These are phyloP conservation scores for Emydoidea blandingii DNA, from an alignment of 2,797 vertebrate species.

Conservation along the genomic window DNA sequence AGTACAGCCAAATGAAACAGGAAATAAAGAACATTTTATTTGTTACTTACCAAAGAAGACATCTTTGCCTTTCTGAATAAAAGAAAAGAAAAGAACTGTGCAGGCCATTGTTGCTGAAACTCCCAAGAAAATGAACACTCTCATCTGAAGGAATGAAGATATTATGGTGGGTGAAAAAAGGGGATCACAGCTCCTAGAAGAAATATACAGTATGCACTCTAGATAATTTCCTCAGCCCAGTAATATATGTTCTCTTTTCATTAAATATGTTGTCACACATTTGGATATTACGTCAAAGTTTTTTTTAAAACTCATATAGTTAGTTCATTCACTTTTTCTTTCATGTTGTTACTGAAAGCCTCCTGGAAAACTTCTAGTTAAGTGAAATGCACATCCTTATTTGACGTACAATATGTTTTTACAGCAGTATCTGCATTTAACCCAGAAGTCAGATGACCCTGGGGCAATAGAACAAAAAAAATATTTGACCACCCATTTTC, in stretches of 20 bases:
- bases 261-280: background rate
- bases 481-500: background rate
- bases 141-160: slow-evolving; percentile 68
- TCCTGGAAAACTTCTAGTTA: background rate
- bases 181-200: background rate
- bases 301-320: background rate
- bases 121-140: slow-evolving; percentile 50
- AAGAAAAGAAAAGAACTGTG: slow-evolving; percentile 56
- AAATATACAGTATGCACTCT: background rate
- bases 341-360: background rate
- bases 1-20: accelerated
- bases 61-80: slow-evolving; percentile 30
- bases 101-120: slow-evolving; percentile 48
- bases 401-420: background rate
- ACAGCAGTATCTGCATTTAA: background rate
- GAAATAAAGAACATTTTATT: background rate
- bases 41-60: slow-evolving; percentile 73
- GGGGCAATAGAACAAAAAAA: background rate
- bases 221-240: background rate
- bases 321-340: background rate
- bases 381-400: background rate
- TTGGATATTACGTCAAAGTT: background rate
- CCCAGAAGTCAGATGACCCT: background rate
- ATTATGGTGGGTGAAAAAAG: slow-evolving; percentile 1
- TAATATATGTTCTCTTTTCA: slow-evolving; percentile 34